Base-by-base conservation (phyloP, 1,140 invertebrate genomes). In the Alviniconcha marisindica region DNA sequence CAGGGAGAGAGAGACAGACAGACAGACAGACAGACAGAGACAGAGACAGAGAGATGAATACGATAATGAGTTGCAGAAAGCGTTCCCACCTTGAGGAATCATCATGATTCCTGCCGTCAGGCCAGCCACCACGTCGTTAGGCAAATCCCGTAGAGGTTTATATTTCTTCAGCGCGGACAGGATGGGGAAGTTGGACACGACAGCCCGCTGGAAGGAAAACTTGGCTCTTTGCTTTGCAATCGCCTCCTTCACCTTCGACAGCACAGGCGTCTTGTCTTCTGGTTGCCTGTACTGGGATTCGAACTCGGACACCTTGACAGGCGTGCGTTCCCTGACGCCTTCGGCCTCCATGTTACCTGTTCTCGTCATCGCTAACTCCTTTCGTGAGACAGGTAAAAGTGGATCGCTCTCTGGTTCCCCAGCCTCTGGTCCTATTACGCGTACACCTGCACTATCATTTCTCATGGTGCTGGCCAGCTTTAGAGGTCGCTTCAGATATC, bases 101-200 rank as follows among this genome's bases (percentile, higher is more conserved):
- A 87, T 88, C 88, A 89, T 89, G 12, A 89, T 83, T 0, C 89
- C 89, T 10, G 87, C 85, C 10, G 89, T 90, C 24, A 88, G 54
- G 54, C 89, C 89, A 36, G 89, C 85, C 15, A 90, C 87, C 5
- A 88, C 60, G 51, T 90, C 87, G 83, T 81, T 88, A 1, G 88
- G 83, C 18, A 90, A 54, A 66, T 87, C 81, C 18, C 81, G 51
- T 33, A 69, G 63, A 18, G 77, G 14, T 21, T 60, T 44, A 60
- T 87, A 87, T 7, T 42, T 56, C 40, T 60, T 54, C 15, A 87
- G 10, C 4, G 76, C 54, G 10, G n/a, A 33, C 51, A 83, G 28
- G 36, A 83, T 79, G 12, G 82, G 82, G 15, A 83, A 42, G 38
- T 80, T 80, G n/a, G 56, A 38, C 24, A 42, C 21, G 36, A 80